Conservation (phyloP, 2,113 vertebrate species). For the Cavia aperea region DNA sequence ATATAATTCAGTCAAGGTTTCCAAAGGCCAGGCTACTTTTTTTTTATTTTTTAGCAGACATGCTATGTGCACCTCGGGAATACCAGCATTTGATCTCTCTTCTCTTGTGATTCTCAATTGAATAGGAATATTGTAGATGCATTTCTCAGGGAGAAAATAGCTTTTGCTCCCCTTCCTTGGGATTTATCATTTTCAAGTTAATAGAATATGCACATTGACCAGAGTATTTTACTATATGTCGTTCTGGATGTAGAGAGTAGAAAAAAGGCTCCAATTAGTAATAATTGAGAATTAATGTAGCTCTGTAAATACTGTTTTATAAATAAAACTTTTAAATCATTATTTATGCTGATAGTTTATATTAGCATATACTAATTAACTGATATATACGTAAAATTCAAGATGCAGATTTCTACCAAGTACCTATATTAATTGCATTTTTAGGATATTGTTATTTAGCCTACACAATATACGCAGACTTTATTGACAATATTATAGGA, state of each 20-base stretch:
- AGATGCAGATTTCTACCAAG: background rate
- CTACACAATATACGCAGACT: background rate
- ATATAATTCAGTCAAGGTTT: background rate
- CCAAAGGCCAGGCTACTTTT: background rate
- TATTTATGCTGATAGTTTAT: background rate
- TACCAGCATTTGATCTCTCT: background rate
- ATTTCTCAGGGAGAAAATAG: background rate
- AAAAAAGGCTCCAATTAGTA: background rate
- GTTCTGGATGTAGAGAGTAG: background rate
- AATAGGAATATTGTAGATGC: background rate
- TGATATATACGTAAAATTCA: background rate
- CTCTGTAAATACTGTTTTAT: background rate
- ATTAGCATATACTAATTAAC: background rate
- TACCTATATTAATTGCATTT: background rate
- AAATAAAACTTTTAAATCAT: background rate
- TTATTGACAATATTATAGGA: conserved; percentile 10
- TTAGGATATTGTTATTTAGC: background rate
- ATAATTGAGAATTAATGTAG: background rate
- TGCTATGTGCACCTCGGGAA: background rate
- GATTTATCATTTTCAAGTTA: background rate
- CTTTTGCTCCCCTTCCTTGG: background rate
- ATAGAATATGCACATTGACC: background rate
- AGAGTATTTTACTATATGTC: background rate
- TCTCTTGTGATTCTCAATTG: background rate
- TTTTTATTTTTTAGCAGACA: background rate